Percentiles rank a stretch among this genome's conserved stretches.
phyloP scores from a whole-genome alignment of 1,140 invertebrate genomes.

The Melitaea cinxia region DNA sequence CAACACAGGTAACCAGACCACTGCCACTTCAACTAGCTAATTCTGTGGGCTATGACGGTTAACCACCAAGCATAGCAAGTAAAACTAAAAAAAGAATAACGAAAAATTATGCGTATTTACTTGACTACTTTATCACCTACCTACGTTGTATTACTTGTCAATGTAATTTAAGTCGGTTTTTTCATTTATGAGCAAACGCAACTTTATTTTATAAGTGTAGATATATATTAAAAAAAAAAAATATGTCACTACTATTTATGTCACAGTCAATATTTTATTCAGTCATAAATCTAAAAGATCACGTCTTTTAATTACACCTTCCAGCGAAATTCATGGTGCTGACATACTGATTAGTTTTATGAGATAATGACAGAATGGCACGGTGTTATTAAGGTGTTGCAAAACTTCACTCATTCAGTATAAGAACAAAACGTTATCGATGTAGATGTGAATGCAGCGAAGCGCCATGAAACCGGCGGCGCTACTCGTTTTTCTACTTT shows the following conservation, averaged over 20 bases:
- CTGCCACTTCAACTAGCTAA: too few species aligned
- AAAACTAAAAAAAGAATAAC: background rate
- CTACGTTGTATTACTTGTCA: too few species aligned
- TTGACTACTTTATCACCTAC: too few species aligned
- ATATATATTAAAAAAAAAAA: too few species aligned
- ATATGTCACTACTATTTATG: background rate
- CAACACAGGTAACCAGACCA: too few species aligned
- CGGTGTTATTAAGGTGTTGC: slow-evolving; percentile 1
- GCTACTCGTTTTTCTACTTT: slow-evolving; percentile 44
- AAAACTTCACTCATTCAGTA: slow-evolving; percentile 11
- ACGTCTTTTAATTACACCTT: slow-evolving; percentile 57
- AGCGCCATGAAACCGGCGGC: slow-evolving; percentile 57
- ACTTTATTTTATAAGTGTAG: too few species aligned
- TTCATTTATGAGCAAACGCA: too few species aligned
- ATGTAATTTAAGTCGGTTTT: too few species aligned
- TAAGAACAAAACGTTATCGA: slow-evolving; percentile 13
- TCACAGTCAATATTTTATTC: slow-evolving; percentile 10
- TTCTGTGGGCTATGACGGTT: too few species aligned
- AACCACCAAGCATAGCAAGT: too few species aligned
- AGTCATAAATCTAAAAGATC: slow-evolving; percentile 32
- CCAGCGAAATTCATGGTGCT: slow-evolving; percentile 34
- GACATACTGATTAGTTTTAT: slow-evolving; percentile 48
- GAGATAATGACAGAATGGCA: slow-evolving; percentile 10
- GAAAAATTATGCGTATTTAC: too few species aligned
- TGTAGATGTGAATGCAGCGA: slow-evolving; percentile 13